Conservation (phyloP, 2,113 vertebrate genomes). For the Neomonachus schauinslandi region DNA sequence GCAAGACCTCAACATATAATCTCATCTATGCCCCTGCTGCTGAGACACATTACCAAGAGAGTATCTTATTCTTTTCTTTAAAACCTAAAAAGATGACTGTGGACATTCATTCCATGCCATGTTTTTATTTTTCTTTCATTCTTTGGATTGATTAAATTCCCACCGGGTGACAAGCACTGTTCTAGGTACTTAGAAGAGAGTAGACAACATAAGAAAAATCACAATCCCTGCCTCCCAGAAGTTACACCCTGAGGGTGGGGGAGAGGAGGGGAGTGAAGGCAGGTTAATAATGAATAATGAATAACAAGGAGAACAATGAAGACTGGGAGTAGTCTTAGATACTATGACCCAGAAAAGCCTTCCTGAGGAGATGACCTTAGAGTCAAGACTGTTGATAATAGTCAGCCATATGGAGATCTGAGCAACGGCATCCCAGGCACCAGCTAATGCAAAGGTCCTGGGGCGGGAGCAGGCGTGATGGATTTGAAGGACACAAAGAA, state of each 20-base stretch:
- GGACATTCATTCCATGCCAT: neutral
- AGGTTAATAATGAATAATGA: neutral
- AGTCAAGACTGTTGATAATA: neutral
- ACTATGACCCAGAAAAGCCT: neutral
- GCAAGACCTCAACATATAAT: neutral
- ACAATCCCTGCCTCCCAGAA: neutral
- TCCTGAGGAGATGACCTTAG: neutral
- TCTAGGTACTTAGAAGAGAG: neutral
- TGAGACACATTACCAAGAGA: neutral
- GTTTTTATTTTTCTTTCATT: slow-evolving; percentile 9
- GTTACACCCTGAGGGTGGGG: neutral
- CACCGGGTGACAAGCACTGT: neutral
- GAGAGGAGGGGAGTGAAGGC: neutral
- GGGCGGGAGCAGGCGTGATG: neutral
- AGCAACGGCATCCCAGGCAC: neutral
- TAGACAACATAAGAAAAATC: neutral
- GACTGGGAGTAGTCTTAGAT: neutral
- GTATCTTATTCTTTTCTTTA: neutral
- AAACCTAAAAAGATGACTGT: neutral
- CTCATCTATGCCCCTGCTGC: neutral
- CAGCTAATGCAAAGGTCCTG: neutral
- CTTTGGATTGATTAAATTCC: slow-evolving; percentile 14
- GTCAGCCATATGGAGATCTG: neutral
- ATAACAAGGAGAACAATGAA: neutral
- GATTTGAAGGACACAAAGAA: neutral